Evolutionary conservation across 2,797 vertebrate species (phyloP).

Genomic region (Acipenser oxyrinchus): DNA sequence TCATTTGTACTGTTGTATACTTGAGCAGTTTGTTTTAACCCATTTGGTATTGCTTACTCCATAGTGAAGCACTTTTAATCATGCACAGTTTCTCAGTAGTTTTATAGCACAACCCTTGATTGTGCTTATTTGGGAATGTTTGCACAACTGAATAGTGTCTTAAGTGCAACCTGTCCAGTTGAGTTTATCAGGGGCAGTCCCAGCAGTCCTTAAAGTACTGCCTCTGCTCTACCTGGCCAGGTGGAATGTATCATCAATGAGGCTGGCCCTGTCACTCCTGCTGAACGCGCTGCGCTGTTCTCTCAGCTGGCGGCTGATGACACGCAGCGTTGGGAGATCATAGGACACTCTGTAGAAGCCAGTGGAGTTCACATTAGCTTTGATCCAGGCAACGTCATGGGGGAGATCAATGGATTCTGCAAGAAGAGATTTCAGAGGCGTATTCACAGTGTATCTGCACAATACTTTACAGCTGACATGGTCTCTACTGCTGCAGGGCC

Average conservation of each 20-base stretch:
- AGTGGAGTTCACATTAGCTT: conserved; percentile 24
- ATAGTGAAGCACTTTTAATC: too few relatives aligned
- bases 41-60: too few relatives aligned
- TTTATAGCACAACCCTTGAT: background rate
- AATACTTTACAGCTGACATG: too few relatives aligned
- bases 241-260: conserved; percentile 25
- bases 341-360: conserved; percentile 25
- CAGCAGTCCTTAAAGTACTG: background rate
- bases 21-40: too few relatives aligned
- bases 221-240: conserved; percentile 17
- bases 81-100: too few relatives aligned
- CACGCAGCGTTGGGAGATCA: conserved; percentile 9
- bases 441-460: too few relatives aligned
- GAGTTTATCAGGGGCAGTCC: background rate
- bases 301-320: conserved; percentile 16
- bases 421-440: background rate
- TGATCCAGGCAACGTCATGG: conserved; percentile 19
- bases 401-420: conserved; percentile 17
- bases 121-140: background rate
- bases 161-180: background rate
- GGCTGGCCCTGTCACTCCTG: conserved; percentile 12
- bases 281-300: conserved; percentile 6
- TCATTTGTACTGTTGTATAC: too few relatives aligned
- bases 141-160: background rate
- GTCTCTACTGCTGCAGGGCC: too few relatives aligned